Conservation (phyloP, 2,113 vertebrate genomes). For the Cyanoramphus novaezelandiae region DNA sequence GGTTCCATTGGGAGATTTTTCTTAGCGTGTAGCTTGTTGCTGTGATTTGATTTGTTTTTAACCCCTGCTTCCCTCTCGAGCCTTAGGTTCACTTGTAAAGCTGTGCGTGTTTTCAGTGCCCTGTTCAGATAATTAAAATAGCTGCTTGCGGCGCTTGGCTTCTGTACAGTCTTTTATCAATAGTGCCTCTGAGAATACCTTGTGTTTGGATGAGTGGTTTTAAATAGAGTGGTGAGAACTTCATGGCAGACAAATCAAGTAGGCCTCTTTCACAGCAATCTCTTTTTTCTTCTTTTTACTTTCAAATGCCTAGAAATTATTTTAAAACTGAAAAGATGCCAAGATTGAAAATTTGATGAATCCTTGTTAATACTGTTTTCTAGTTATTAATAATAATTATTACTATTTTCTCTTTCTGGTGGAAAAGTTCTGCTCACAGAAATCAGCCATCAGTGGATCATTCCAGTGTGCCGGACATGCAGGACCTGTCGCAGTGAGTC, state of each 20-base stretch:
- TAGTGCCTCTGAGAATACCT: conserved; percentile 56
- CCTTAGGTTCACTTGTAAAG: background rate
- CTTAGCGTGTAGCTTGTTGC: background rate
- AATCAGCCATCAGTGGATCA: background rate
- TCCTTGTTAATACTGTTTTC: background rate
- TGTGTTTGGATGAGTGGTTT: conserved; percentile 56
- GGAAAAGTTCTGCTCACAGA: background rate
- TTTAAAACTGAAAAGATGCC: background rate
- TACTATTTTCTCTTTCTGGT: background rate
- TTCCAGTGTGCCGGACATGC: background rate
- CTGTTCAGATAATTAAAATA: conserved; percentile 58
- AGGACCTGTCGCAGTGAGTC: background rate
- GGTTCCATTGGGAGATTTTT: background rate
- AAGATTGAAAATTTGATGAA: background rate
- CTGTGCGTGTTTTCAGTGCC: conserved; percentile 8
- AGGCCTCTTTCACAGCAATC: background rate
- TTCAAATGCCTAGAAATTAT: background rate
- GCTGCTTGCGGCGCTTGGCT: conserved; percentile 36
- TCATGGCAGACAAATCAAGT: background rate
- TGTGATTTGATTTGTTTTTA: background rate
- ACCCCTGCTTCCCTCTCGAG: background rate
- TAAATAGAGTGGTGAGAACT: conserved; percentile 34
- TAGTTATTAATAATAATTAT: background rate
- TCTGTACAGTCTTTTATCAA: conserved; percentile 51
- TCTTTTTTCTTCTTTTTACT: background rate